Conservation (phyloP, 2,888 invertebrate genomes). For the Asteroscopus sphinx region DNA sequence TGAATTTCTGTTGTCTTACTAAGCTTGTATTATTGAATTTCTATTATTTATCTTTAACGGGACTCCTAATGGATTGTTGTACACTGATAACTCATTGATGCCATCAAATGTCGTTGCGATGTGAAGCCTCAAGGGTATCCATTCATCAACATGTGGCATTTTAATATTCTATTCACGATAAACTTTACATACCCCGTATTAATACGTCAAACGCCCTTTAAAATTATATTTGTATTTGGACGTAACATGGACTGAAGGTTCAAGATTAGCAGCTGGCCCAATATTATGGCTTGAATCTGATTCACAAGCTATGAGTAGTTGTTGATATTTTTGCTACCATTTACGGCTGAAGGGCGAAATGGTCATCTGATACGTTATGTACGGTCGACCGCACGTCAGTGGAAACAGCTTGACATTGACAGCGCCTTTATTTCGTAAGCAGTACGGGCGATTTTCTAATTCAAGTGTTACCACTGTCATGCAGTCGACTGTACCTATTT, state of each 20-base stretch:
- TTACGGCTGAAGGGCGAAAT: not conserved
- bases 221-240: constrained; percentile 21
- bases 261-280: not conserved
- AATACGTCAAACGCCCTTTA: constrained; percentile 33
- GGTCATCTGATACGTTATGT: not conserved
- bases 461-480: no score
- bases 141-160: constrained; percentile 47
- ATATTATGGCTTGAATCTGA: not conserved
- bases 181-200: constrained; percentile 29
- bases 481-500: no score
- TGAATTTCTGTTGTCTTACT: not conserved
- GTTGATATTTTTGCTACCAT: not conserved
- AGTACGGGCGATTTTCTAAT: no score
- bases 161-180: constrained; percentile 56
- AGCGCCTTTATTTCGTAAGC: no score
- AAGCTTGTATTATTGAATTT: not conserved
- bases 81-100: constrained; percentile 32
- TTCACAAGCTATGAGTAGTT: constrained; percentile 2
- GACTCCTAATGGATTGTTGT: constrained; percentile 26
- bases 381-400: no score
- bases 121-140: constrained; percentile 56
- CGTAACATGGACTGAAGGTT: not conserved
- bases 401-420: no score
- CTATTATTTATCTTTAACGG: constrained; percentile 2
- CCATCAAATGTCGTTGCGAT: constrained; percentile 50